Evolutionary conservation across 2,888 invertebrate genomes (phyloP).

Genomic region (Tetranychus piercei): DNA sequence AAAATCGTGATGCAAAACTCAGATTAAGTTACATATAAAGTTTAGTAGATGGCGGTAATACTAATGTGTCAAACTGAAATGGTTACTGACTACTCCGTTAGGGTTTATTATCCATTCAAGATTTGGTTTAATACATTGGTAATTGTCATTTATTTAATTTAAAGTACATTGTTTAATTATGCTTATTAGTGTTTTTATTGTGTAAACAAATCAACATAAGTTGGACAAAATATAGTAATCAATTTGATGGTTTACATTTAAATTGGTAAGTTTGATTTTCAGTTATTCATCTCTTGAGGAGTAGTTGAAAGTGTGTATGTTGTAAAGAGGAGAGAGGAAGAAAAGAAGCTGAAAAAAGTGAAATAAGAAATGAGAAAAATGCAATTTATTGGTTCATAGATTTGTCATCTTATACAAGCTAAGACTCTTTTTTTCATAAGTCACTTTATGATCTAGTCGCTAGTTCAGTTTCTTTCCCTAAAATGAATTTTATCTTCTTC

Average conservation of each 20-base stretch:
- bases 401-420: too few relatives aligned
- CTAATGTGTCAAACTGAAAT: neutral
- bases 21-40: too few relatives aligned
- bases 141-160: constrained; percentile 19
- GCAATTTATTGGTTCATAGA: neutral
- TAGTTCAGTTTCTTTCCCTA: too few relatives aligned
- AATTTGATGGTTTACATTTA: neutral
- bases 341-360: neutral
- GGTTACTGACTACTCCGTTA: neutral
- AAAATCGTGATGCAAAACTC: too few relatives aligned
- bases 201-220: neutral
- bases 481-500: too few relatives aligned
- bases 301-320: neutral
- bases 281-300: neutral
- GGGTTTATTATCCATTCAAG: neutral
- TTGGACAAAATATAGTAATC: neutral
- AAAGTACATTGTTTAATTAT: neutral
- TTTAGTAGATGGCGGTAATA: neutral
- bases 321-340: constrained; percentile 5
- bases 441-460: too few relatives aligned
- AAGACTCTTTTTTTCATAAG: too few relatives aligned
- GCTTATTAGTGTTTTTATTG: neutral
- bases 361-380: neutral
- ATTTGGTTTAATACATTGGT: neutral
- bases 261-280: neutral